Evolutionary conservation across 2,797 vertebrate genomes (phyloP).

Genomic region (Sebastes variabilis): DNA sequence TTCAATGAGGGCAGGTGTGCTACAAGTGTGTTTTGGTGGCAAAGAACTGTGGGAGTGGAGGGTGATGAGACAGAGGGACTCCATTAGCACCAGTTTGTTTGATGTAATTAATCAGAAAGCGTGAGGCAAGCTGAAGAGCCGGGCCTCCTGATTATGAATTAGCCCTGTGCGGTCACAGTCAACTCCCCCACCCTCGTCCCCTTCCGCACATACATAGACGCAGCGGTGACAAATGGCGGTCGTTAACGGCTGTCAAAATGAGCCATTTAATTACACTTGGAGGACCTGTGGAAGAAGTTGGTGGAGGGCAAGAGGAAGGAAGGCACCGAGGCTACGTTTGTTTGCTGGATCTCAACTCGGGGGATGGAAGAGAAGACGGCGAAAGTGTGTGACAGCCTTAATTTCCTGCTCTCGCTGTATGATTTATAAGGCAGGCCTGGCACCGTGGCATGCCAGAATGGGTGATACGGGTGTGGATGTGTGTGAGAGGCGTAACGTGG

Average conservation of each 20-base stretch:
- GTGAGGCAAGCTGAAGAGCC: conserved; percentile 50
- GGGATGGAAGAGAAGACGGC: conserved; percentile 12
- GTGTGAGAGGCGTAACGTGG: conserved; percentile 11
- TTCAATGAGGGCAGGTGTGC: conserved; percentile 29
- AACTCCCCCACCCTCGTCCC: not conserved
- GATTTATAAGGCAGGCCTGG: conserved; percentile 66
- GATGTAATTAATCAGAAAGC: conserved; percentile 76
- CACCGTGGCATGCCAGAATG: conserved; percentile 31
- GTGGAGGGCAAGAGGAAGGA: conserved; percentile 44
- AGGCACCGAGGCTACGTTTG: conserved; percentile 18
- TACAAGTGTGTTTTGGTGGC: conserved; percentile 21
- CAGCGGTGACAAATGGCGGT: conserved; percentile 71
- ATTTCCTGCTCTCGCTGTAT: conserved; percentile 71
- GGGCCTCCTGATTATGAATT: conserved; percentile 62
- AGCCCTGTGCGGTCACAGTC: conserved; percentile 33
- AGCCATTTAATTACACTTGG: conserved; percentile 76
- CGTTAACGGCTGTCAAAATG: conserved; percentile 75
- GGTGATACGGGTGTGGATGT: conserved; percentile 41
- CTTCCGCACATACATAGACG: not conserved
- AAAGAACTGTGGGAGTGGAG: conserved; percentile 18
- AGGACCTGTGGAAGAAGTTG: conserved; percentile 43
- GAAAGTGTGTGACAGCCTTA: conserved; percentile 64
- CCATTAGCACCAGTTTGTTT: conserved; percentile 59
- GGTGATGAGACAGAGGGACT: conserved; percentile 20
- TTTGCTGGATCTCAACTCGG: conserved; percentile 42